Evolutionary conservation across 2,797 vertebrate species (phyloP), one percentile per base, ranked within the genome.

Genomic region (Phaenicophaeus curvirostris): DNA sequence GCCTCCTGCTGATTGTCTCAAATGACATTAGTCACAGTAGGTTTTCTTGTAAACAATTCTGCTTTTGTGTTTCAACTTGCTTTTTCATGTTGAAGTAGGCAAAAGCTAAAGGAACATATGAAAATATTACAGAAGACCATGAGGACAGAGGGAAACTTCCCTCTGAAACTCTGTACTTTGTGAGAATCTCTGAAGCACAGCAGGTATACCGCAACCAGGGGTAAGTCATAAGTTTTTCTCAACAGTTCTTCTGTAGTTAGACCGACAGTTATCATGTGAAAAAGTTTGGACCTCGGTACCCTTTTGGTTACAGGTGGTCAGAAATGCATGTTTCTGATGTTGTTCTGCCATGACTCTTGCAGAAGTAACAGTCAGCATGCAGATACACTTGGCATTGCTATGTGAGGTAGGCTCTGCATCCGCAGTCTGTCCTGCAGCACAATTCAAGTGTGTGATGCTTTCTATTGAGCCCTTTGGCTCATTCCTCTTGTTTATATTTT

Each of bases 401-500:
- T 42, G 30, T 4, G 9, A 84, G 24, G n/a, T 27, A 23, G 54
- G 31, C 31, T 74, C 61, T 54, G 66, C 55, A 67, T 92, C 67
- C 82, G 63, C 83, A 65, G 12, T 31, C 31, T 33, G 55, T 87
- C 53, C 81, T 92, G 68, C 69, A 92, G 66, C 48, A 13, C 4
- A 59, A 17, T 46, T 81, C 54, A 74, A 77, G 69, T 31, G 55
- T 63, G 24, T 35, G 65, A 14, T 81, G 77, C 55, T 66, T 93
- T 93, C 83, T 84, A 55, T 57, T 0, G 46, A 84, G 55, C 53
- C n/a, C 18, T 27, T 95, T 94, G 90, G 94, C 90, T 95, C 6
- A 0, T 55, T 68, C 14, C 24, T 96, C 63, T 87, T 94, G 74
- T 92, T 96, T 95, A 41, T 87, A 66, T 90, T 89, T 81, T 37